Evolutionary conservation across 1,140 invertebrate species (phyloP), one percentile per base, ranked within the genome.

Genomic region (Nautilus pompilius): DNA sequence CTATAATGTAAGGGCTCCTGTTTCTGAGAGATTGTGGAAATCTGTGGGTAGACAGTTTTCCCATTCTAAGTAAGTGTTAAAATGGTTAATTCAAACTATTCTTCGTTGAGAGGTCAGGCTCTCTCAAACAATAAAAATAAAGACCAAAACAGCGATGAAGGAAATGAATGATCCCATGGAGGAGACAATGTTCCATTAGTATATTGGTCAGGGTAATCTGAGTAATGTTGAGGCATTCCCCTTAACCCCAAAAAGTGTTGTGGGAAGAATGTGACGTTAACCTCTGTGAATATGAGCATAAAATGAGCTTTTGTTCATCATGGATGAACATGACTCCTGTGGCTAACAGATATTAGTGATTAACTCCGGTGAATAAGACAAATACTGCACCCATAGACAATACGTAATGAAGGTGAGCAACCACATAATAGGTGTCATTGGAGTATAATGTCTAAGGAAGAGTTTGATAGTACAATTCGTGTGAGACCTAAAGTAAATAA

Each of bases 21-120:
- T 34, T 32, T 66, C 46, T 29, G 24, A 3, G 15, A 22, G n/a
- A 55, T 46, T 56, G 33, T 62, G 59, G 8, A 55, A 62, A 51
- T 66, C 51, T 0, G 33, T 22, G 13, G 51, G 51, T 1, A 54
- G 28, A 22, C 51, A n/a, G n/a, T 41, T 41, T 13, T 41, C 36
- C n/a, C 36, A 41, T 41, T 41, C 36, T 41, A 41, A 41, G n/a
- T 13, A 41, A 15, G 36, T 41, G n/a, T 41, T 41, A 15, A 41
- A 41, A 41, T 41, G 36, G n/a, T 41, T 41, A 15, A 0, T 15
- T 41, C 36, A 1, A n/a, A 41, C n/a, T 13, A 41, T 1, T 41
- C 8, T 41, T 41, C 36, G 36, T 41, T 41, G 1, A 1, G 36
- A 41, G 36, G n/a, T 41, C n/a, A 41, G 36, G 13, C 1, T 1